phyloP scores from a whole-genome alignment of 23 tunicate species.

The Trididemnum nubilum region DNA sequence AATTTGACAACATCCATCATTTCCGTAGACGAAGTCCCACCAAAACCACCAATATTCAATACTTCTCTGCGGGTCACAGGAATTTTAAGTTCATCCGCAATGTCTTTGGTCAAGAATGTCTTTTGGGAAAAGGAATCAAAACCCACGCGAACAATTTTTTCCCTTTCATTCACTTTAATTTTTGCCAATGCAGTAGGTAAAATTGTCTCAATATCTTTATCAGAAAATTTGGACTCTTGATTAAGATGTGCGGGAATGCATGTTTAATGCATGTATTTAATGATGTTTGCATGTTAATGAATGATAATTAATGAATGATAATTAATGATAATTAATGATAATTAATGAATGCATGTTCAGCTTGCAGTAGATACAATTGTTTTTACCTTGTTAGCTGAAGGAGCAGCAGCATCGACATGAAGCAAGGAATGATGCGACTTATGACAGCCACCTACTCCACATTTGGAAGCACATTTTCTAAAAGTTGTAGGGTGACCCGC shows the following conservation, averaged over 20 bases:
- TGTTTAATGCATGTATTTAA: too few species aligned
- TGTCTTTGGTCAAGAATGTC: background rate
- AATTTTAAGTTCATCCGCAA: background rate
- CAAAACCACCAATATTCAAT: background rate
- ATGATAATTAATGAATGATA: too few species aligned
- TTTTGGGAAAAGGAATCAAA: background rate
- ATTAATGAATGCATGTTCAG: too few species aligned
- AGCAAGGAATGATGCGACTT: background rate
- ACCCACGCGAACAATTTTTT: background rate
- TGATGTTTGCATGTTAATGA: too few species aligned
- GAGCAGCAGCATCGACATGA: background rate
- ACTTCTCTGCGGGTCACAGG: background rate
- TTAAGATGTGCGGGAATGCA: background rate
- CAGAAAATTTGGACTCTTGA: background rate
- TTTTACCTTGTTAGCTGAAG: background rate
- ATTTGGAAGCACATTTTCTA: background rate
- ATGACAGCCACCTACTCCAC: background rate
- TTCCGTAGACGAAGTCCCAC: background rate
- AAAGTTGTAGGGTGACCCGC: background rate
- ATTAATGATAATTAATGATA: too few species aligned
- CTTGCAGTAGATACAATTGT: background rate
- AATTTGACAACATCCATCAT: background rate
- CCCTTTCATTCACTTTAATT: background rate
- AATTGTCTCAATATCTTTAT: background rate
- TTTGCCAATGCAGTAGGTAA: background rate